A percentile compares a stretch with the other conserved stretches of the same genome.
These are phyloP conservation scores for Sitta europaea DNA, from an alignment of 2,113 vertebrate genomes.

Conservation along the genomic window DNA sequence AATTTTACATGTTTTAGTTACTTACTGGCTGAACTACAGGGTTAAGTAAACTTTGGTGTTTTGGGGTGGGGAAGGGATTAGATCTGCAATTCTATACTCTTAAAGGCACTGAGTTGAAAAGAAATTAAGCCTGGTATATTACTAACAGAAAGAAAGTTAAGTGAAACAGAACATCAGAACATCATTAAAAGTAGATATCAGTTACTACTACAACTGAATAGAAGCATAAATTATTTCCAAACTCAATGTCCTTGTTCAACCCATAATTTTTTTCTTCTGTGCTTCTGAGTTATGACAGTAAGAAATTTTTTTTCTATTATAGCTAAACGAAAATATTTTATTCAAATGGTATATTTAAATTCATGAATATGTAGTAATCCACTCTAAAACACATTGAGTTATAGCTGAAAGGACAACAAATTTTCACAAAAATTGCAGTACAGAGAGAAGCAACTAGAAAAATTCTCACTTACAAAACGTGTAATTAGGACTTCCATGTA, in stretches of 20 bases:
- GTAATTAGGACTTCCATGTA: background rate
- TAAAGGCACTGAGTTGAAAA: background rate
- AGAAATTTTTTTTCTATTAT: background rate
- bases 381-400: background rate
- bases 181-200: background rate
- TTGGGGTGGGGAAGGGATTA: background rate
- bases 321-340: background rate
- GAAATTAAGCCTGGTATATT: background rate
- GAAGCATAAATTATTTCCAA: background rate
- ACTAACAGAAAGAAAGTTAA: background rate
- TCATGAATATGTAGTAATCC: background rate
- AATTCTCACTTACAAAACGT: background rate
- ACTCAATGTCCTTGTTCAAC: background rate
- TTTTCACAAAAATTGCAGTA: background rate
- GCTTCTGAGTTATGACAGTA: background rate
- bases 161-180: background rate
- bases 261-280: background rate
- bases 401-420: background rate
- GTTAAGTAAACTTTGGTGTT: accelerated
- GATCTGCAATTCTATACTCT: background rate
- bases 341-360: background rate
- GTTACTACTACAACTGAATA: background rate
- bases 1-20: background rate
- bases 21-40: background rate
- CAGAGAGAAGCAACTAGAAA: background rate